Conservation (phyloP, 1,140 invertebrate genomes). For the Phymastichus coffea region DNA sequence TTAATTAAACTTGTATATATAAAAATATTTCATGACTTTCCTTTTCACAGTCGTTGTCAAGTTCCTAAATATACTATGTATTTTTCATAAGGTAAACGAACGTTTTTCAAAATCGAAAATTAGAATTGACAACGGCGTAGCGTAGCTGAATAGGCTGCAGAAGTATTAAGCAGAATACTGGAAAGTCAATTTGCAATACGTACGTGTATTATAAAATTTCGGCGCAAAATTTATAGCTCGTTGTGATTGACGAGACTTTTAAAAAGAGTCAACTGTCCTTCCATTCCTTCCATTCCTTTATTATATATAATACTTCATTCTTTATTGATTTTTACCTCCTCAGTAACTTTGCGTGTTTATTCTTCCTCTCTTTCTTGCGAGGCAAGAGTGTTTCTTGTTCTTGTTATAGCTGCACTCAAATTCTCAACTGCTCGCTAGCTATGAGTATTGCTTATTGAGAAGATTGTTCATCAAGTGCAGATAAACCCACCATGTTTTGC, state of each 20-base stretch:
- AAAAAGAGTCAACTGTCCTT: constrained; percentile 21
- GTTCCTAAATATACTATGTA: background rate
- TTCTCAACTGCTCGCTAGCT: background rate
- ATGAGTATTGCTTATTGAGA: no score
- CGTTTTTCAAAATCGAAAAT: background rate
- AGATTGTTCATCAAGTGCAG: no score
- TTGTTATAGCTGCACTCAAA: background rate
- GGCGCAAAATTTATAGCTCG: background rate
- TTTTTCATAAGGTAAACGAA: constrained; percentile 4
- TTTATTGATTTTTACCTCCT: constrained; percentile 2
- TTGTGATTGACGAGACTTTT: background rate
- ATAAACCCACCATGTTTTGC: no score
- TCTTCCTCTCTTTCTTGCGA: constrained; percentile 8
- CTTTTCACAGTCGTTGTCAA: constrained; percentile 8
- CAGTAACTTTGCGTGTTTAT: background rate
- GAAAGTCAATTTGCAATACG: constrained; percentile 27
- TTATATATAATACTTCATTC: constrained; percentile 12
- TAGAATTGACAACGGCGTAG: constrained; percentile 2
- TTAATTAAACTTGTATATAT: constrained; percentile 21
- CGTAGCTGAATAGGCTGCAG: constrained; percentile 18
- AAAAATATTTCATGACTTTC: constrained; percentile 20
- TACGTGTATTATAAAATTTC: constrained; percentile 27
- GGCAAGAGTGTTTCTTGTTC: background rate
- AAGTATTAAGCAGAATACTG: constrained; percentile 15
- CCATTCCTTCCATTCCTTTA: constrained; percentile 24